Evolutionary conservation across 2,797 vertebrate genomes (phyloP), one percentile per base, ranked within the genome.

Genomic region (Megalops cyprinoides): DNA sequence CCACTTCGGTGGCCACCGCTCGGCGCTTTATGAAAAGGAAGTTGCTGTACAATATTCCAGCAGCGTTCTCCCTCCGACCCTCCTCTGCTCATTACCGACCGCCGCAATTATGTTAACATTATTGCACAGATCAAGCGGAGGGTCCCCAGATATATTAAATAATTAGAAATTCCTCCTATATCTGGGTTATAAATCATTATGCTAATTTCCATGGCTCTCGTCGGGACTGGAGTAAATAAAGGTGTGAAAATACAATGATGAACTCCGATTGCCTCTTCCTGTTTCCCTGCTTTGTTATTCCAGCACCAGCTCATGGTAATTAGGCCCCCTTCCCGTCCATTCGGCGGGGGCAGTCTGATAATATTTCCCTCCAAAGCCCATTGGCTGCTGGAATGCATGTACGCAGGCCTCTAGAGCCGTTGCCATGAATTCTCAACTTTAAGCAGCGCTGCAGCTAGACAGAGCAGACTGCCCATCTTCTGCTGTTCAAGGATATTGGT

Each of bases 41-140:
- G 85, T 75, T 84, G 81, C 87, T 86, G 85, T 71, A 82, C 87
- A 88, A 90, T 89, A 92, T 89, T 92, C 89, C 82, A 79, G 75
- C 2, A 84, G 86, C 82, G 81, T 91, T 86, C 87, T 86, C 83
- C 84, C 85, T 83, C 85, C 85, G 86, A 85, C 89, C 89, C 87
- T 90, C 87, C 85, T 90, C 91, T 89, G 90, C 90, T 91, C 90
- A 90, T 90, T 90, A 87, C 91, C 89, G 92, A 92, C 91, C 93
- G 90, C 90, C 89, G 93, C 93, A 94, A 95, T 95, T 95, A 95
- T 94, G 92, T 94, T 93, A 95, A 95, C 94, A 94, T 93, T 95
- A 95, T 95, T 95, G 92, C 90, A 90, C 90, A 94, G 94, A 95
- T 95, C 92, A 91, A 92, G 90, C 83, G 78, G 90, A 90, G 83